Evolutionary conservation across 2,113 vertebrate species (phyloP).

Genomic region (Rhagologus leucostigma): DNA sequence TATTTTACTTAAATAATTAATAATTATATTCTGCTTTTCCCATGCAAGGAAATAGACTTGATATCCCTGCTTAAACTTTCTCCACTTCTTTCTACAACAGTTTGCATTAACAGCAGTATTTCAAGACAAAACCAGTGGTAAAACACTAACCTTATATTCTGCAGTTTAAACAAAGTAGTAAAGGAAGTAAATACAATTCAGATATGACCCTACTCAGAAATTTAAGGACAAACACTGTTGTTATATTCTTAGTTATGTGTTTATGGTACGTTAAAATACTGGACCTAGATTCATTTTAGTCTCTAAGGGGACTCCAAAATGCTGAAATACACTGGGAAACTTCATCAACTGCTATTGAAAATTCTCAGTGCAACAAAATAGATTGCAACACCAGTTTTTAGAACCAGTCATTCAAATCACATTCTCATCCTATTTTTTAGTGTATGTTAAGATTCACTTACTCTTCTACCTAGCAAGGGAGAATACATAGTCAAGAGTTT

Average conservation of each 20-base stretch:
- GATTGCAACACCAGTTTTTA: not conserved
- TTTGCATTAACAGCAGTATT: not conserved
- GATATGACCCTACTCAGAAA: not conserved
- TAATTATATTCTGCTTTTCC: not conserved
- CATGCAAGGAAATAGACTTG: not conserved
- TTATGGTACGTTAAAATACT: not conserved
- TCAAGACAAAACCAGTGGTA: not conserved
- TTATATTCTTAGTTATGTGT: not conserved
- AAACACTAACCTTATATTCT: not conserved
- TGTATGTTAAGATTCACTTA: not conserved
- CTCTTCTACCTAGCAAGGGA: not conserved
- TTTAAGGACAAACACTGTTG: not conserved
- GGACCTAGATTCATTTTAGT: not conserved
- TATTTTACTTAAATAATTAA: not conserved
- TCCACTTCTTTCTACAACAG: not conserved
- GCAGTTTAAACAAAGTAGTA: not conserved
- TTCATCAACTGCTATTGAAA: not conserved
- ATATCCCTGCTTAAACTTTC: not conserved
- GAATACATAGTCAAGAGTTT: not conserved
- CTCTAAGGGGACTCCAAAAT: not conserved
- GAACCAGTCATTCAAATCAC: not conserved
- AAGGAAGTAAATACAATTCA: not conserved
- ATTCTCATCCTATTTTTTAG: not conserved
- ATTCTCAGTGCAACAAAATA: not conserved
- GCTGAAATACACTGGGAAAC: not conserved